phyloP scores from a whole-genome alignment of 2,797 vertebrate genomes.

The Gymnothorax reevesii region DNA sequence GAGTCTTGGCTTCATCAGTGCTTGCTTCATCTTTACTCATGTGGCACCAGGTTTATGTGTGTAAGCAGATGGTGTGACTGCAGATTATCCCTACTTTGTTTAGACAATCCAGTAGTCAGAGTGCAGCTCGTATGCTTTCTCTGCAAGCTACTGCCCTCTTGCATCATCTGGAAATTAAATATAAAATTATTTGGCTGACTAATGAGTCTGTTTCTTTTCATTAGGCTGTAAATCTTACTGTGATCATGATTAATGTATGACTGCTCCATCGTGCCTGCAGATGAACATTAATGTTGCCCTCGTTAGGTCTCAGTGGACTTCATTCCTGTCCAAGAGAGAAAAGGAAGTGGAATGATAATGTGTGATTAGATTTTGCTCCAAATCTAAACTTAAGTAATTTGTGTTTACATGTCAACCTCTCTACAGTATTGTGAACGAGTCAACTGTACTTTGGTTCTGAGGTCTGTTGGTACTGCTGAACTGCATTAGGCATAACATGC shows the following conservation, averaged over 20 bases:
- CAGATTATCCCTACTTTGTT: not conserved
- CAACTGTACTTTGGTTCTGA: not conserved
- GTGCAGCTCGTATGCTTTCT: not conserved
- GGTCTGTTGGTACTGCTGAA: not conserved
- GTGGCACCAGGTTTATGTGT: not conserved
- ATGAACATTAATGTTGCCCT: not conserved
- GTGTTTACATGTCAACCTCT: not conserved
- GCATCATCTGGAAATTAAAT: not conserved
- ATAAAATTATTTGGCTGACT: not conserved
- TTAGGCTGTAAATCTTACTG: not conserved
- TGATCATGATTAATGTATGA: constrained; percentile 19
- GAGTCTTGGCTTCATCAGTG: not conserved
- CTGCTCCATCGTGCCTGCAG: not conserved
- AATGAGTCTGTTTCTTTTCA: not conserved
- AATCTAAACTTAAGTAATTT: not conserved
- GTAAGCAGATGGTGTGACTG: not conserved
- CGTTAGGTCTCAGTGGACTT: not conserved
- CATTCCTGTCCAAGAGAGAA: not conserved
- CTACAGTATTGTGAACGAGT: not conserved
- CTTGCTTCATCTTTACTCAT: not conserved
- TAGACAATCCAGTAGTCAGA: not conserved
- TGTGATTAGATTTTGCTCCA: constrained; percentile 15
- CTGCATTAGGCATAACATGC: not conserved
- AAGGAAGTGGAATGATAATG: not conserved
- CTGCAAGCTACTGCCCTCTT: not conserved